Base-by-base conservation (phyloP, 2,888 invertebrate genomes). In the Ochropacha duplaris region DNA sequence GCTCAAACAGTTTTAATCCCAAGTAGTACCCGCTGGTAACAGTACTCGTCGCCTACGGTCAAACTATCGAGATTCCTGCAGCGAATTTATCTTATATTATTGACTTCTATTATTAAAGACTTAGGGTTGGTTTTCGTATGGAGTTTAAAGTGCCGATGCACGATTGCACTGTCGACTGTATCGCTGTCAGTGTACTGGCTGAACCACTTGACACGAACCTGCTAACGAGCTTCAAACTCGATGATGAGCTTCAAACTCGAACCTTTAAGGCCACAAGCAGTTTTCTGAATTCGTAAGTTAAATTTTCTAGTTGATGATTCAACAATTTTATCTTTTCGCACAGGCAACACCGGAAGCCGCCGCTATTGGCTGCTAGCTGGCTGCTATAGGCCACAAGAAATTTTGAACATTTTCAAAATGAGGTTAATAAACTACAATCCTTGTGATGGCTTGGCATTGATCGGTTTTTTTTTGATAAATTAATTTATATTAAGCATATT, bases 141-240 rank as follows among this genome's bases (percentile, higher is more conserved):
- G n/a, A 22, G 19, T 44, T 57, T 50, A 26, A 8, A 26, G 52
- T 52, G 49, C 22, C 57, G 26, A 44, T 14, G 44, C 19, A 19
- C 24, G 55, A 55, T 55, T 55, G 26, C 22, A 28, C 22, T 22
- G 55, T 60, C 59, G 60, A 62, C 65, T 68, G 65, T 61, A 61
- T 62, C 62, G 59, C 66, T 62, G 66, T 65, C 68, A 66, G 60
- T 65, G 65, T 68, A 62, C 69, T 71, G 66, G 64, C 59, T 65
- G 61, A 68, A 60, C 66, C 75, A 81, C 84, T 84, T 81, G 83
- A 84, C 83, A 78, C 78, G 82, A 72, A 78, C 77, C 69, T 67
- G 76, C 78, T 84, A 83, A 83, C 80, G 79, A 85, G 76, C 72
- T 72, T n/a, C n/a, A n/a, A n/a, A n/a, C n/a, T n/a, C n/a, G 82